phyloP scores from a whole-genome alignment of 2,888 invertebrate genomes.

The Itoplectis maculator region DNA sequence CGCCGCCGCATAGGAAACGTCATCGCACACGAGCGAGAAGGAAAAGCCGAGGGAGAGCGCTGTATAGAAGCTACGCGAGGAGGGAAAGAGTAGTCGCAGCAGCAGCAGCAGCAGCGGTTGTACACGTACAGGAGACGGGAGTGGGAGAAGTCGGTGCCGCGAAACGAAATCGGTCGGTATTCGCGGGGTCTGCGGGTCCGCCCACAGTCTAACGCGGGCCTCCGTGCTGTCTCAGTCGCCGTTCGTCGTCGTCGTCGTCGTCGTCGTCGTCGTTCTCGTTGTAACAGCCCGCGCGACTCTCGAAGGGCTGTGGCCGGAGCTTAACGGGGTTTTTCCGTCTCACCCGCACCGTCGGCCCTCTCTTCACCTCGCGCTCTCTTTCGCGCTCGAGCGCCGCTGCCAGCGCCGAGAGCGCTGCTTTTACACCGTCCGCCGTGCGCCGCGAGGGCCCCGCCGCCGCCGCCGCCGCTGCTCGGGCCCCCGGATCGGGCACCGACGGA shows the following conservation, averaged over 20 bases:
- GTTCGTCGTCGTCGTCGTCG: slow-evolving; percentile 26
- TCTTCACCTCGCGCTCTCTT: slow-evolving; percentile 53
- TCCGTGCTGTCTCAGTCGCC: slow-evolving; percentile 66
- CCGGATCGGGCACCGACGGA: slow-evolving; percentile 66
- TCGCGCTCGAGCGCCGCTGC: slow-evolving; percentile 60
- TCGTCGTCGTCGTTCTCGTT: slow-evolving; percentile 27
- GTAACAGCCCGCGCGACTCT: slow-evolving; percentile 11
- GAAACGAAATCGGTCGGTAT: slow-evolving; percentile 69
- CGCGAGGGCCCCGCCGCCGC: slow-evolving; percentile 26
- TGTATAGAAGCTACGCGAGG: slow-evolving; percentile 21
- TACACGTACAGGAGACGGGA: not conserved
- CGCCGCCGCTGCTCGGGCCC: slow-evolving; percentile 37
- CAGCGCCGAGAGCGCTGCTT: slow-evolving; percentile 24
- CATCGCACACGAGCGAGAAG: slow-evolving; percentile 19
- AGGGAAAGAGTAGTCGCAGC: slow-evolving; percentile 33
- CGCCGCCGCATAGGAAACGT: slow-evolving; percentile 5
- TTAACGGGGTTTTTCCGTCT: slow-evolving; percentile 37
- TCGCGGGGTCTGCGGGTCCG: slow-evolving; percentile 69
- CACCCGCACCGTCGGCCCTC: slow-evolving; percentile 11
- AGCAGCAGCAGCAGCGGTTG: no score
- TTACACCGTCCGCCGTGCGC: slow-evolving; percentile 24
- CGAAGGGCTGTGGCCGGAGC: slow-evolving; percentile 35
- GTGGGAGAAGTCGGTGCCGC: slow-evolving; percentile 66
- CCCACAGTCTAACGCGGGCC: slow-evolving; percentile 69
- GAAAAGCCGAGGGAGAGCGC: slow-evolving; percentile 15